Evolutionary conservation across 30 jellyfish, hydroid and myxozoan genomes (phyloP).

Genomic region (Mastigias papua): DNA sequence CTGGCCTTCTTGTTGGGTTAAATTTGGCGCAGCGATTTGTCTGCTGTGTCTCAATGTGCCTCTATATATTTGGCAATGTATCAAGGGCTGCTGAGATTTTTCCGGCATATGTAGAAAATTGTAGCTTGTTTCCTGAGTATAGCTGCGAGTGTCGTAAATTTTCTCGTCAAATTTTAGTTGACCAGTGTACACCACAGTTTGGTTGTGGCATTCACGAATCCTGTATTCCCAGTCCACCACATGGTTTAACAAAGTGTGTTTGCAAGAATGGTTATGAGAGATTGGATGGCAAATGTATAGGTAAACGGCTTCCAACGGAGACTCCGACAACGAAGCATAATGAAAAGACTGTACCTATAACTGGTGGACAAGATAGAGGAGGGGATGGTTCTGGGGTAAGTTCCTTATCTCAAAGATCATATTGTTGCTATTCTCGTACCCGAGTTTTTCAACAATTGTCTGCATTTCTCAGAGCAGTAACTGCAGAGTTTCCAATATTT

Average conservation of each 20-base stretch:
- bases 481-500: no score
- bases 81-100: no score
- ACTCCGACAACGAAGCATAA: not conserved
- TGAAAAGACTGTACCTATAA: conserved; percentile 32
- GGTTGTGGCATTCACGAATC: conserved; percentile 76
- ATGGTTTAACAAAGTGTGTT: conserved; percentile 55
- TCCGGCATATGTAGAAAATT: no score
- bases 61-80: no score
- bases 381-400: conserved; percentile 37
- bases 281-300: conserved; percentile 28
- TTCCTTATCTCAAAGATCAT: not conserved
- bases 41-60: no score
- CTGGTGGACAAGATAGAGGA: conserved; percentile 55
- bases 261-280: conserved; percentile 62
- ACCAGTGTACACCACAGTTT: conserved; percentile 64
- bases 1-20: no score
- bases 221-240: conserved; percentile 68
- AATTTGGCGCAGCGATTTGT: no score
- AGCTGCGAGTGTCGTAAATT: not conserved
- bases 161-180: conserved; percentile 34
- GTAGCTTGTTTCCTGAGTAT: no score
- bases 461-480: no score
- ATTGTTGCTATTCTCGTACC: not conserved
- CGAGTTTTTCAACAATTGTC: not conserved
- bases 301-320: not conserved